phyloP scores from a whole-genome alignment of 2,113 vertebrate species.

The Alligator mississippiensis region DNA sequence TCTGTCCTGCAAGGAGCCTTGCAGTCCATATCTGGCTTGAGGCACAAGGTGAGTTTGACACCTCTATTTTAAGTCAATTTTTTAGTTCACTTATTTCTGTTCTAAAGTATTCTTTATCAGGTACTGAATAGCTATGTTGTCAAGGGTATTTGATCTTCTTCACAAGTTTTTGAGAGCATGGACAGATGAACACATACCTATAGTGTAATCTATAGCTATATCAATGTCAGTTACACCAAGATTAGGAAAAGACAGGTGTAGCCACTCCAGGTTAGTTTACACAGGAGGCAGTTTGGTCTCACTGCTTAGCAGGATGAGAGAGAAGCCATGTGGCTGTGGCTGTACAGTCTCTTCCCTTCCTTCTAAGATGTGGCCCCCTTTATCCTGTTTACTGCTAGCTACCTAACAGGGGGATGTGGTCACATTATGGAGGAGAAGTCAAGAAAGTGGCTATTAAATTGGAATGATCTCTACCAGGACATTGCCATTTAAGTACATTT shows the following conservation, averaged over 20 bases:
- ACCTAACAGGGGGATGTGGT: background rate
- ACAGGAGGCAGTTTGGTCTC: too few species aligned
- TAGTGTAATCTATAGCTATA: too few species aligned
- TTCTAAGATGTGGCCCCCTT: background rate
- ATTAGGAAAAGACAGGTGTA: too few species aligned
- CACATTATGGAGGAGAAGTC: background rate
- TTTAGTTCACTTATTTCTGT: background rate
- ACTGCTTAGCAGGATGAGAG: too few species aligned
- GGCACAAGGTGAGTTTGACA: too few species aligned
- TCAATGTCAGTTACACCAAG: too few species aligned
- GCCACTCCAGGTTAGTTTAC: too few species aligned
- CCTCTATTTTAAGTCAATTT: background rate
- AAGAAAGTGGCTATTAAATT: background rate
- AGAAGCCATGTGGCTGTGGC: background rate
- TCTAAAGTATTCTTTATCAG: background rate
- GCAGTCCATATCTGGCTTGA: too few species aligned
- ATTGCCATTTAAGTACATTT: background rate
- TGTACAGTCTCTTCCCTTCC: background rate
- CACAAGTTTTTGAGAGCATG: background rate
- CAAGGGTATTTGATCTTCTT: background rate
- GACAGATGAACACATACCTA: too few species aligned
- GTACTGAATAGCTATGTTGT: background rate
- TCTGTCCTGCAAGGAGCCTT: too few species aligned
- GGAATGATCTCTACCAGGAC: background rate
- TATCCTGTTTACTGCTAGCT: background rate